These are phyloP conservation scores for Plecturocebus donacophilus DNA, from an alignment of 2,113 vertebrate species.

Conservation along the genomic window DNA sequence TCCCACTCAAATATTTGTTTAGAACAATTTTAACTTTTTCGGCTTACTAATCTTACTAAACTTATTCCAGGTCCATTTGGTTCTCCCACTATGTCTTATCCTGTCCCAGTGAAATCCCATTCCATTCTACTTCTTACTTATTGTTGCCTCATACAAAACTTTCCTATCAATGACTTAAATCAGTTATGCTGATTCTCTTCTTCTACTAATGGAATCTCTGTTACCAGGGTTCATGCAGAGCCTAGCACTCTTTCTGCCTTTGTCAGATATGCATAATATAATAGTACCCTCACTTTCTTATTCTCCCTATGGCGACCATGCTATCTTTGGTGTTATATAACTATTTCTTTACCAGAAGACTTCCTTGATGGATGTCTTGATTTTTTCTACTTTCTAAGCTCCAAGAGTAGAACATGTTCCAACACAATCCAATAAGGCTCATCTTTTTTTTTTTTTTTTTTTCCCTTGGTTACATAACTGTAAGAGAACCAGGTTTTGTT, in stretches of 20 bases:
- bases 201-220: background rate
- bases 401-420: background rate
- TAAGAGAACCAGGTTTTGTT: background rate
- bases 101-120: background rate
- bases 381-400: background rate
- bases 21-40: background rate
- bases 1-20: background rate
- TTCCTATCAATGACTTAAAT: background rate
- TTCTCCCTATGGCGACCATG: background rate
- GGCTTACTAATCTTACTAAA: background rate
- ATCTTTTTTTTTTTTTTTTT: background rate
- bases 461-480: background rate
- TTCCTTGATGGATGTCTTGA: background rate
- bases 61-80: background rate
- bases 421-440: background rate
- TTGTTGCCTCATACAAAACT: background rate
- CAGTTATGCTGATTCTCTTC: background rate
- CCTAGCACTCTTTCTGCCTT: background rate
- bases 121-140: background rate
- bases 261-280: background rate
- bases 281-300: background rate
- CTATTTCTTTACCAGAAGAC: background rate
- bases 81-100: background rate
- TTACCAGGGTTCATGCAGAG: background rate
- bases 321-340: background rate